Percentiles rank a stretch among this genome's conserved stretches.
Evolutionary conservation across 2,888 invertebrate genomes (phyloP).

Genomic region (Mythimna ferrago): DNA sequence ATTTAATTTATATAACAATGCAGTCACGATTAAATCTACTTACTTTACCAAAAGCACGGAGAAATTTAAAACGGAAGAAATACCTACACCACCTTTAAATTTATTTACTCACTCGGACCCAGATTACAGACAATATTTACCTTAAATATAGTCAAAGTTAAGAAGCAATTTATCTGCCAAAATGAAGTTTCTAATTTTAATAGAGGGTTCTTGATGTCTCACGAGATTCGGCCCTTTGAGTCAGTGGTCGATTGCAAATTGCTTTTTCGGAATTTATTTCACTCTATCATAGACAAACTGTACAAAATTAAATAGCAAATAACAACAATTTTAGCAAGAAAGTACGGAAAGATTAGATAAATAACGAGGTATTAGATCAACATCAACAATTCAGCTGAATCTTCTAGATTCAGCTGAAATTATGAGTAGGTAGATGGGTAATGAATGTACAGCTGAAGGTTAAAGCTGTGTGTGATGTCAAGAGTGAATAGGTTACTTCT

Average conservation of each 20-base stretch:
- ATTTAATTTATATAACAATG: slow-evolving; percentile 7
- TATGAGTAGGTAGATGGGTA: slow-evolving; percentile 1
- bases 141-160: slow-evolving; percentile 84
- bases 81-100: slow-evolving; percentile 67
- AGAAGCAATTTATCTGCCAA: slow-evolving; percentile 87
- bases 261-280: slow-evolving; percentile 82
- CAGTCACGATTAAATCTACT: slow-evolving; percentile 24
- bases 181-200: slow-evolving; percentile 90
- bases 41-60: slow-evolving; percentile 18
- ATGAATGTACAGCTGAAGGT: background rate
- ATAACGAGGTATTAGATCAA: slow-evolving; percentile 26
- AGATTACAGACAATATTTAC: slow-evolving; percentile 85
- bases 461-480: too few species aligned
- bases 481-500: too few species aligned
- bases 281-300: slow-evolving; percentile 65
- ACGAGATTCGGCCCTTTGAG: slow-evolving; percentile 83
- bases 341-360: slow-evolving; percentile 34
- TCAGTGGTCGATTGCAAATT: slow-evolving; percentile 84
- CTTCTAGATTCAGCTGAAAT: slow-evolving; percentile 12
- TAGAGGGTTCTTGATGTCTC: slow-evolving; percentile 79
- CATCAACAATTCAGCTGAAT: slow-evolving; percentile 27
- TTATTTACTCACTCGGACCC: slow-evolving; percentile 80
- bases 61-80: slow-evolving; percentile 50
- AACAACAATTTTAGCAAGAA: slow-evolving; percentile 39
- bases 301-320: slow-evolving; percentile 62